phyloP scores from a whole-genome alignment of 2,888 invertebrate genomes.

The Terebella lapidaria region DNA sequence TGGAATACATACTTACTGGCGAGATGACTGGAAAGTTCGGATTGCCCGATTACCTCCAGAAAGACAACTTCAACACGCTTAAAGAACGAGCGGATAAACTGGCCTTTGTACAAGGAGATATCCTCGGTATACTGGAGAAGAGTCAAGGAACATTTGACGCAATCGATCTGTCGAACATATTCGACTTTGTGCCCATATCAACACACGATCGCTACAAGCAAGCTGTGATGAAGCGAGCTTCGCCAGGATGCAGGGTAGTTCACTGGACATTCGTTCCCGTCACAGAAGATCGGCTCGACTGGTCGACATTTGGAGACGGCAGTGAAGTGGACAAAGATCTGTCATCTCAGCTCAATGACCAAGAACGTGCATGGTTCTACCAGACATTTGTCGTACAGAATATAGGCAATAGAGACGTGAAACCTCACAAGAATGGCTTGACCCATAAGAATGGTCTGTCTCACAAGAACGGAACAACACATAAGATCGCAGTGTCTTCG shows the following conservation, averaged over 20 bases:
- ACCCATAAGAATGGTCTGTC: background rate
- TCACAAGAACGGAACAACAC: background rate
- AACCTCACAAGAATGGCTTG: background rate
- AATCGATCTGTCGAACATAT: background rate
- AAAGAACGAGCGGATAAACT: background rate
- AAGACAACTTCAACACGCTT: background rate
- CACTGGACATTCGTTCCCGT: slow-evolving; percentile 1
- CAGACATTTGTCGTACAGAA: background rate
- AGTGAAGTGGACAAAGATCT: background rate
- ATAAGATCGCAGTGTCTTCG: too few species aligned
- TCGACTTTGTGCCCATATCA: background rate
- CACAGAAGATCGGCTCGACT: background rate
- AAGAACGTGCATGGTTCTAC: background rate
- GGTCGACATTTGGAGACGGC: background rate
- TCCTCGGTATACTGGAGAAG: background rate
- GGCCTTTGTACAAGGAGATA: background rate
- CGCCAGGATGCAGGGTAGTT: background rate
- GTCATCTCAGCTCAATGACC: background rate
- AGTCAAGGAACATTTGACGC: background rate
- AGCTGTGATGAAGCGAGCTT: background rate
- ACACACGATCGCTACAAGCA: background rate
- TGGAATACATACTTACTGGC: background rate
- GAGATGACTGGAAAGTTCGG: background rate
- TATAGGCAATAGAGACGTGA: background rate
- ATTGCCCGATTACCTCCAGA: background rate